Base-by-base conservation (phyloP, 1,140 invertebrate genomes). In the Glossosoma conforme region DNA sequence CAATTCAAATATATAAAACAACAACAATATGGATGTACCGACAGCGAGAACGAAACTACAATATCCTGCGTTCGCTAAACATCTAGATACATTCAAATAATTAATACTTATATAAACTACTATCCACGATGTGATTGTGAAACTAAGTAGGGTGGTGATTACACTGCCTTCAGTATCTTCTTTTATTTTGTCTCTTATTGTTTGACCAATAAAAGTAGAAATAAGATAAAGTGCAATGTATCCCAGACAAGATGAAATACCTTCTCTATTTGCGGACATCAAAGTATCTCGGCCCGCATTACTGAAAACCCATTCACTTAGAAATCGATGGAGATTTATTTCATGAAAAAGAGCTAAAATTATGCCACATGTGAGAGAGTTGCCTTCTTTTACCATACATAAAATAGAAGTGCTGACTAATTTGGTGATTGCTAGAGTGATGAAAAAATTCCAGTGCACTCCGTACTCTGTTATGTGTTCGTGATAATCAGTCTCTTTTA, bases 371-470 rank as follows among this genome's bases (percentile, higher is more conserved):
- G 65, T 28, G 25, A 57, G 76, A 14, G 76, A 65, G 42, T 67
- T 72, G 10, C 64, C 68, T 3, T 72, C 64, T 36, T 60, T 63
- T 19, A 35, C 80, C 59, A 15, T 76, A 64, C 65, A 70, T 11
- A 84, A 67, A 19, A 87, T 58, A 22, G 82, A 52, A 19, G 78
- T 79, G 17, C 80, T 80, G 15, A 89, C 61, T 1, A 93, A 63
- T 77, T 91, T 93, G 3, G 91, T 84, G 33, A 86, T 70, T 18
- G 88, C 90, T 25, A 98, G 66, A 1, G 92, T 97, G 48, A 96
- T 84, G 64, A 97, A 98, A 65, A 98, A 98, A 68, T 98, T 98
- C 91, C 94, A 96, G 71, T 97, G 93, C 3, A 87, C 76, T 2
- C 95, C 96, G 76, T 98, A 98, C 65, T 98, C 96, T 4, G 83